Evolutionary conservation across 2,888 invertebrate genomes (phyloP), one percentile per base, ranked within the genome.

Genomic region (Stenolophus ochropezus): DNA sequence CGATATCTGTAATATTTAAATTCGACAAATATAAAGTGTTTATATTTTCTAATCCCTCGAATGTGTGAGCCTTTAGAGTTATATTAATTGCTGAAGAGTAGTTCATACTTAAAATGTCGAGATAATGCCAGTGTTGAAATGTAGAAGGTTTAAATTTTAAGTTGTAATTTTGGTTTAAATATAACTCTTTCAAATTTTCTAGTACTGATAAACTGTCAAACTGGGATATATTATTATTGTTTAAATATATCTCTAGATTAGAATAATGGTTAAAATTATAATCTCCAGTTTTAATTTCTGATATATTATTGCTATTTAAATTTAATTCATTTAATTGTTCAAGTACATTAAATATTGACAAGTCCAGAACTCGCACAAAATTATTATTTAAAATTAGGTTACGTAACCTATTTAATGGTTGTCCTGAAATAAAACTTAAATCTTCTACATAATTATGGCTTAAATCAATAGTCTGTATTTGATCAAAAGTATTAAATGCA

Each of bases 271-370:
- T 8, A 23, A 23, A 11, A 61, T 14, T 21, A n/a, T 5, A n/a
- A 61, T 61, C 1, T 21, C 14, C 23, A 14, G 27, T 23, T 23
- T 11, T 74, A 23, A 74, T 23, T 51, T 20, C 21, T 21, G 51
- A 33, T 51, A 74, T 51, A 25, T 74, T 74, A 49, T 74, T 74
- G 51, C 14, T 51, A 74, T 61, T 61, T 61, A 61, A 61, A 61
- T 58, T 14, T 14, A 61, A 23, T 8, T 61, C 8, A 0, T 4
- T 18, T 18, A 20, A 56, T 21, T 16, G 11, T 8, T 1, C 21
- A 56, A 56, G 1, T 56, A 11, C 2, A 11, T 16, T 56, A 56
- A 56, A 56, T 11, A 20, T 56, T 8, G 20, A 11, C 11, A 21
- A 21, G 20, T 61, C 14, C 14, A 61, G n/a, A 14, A 5, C 14